Base-by-base conservation (phyloP, 2,888 invertebrate genomes). In the Ochlodes sylvanus region DNA sequence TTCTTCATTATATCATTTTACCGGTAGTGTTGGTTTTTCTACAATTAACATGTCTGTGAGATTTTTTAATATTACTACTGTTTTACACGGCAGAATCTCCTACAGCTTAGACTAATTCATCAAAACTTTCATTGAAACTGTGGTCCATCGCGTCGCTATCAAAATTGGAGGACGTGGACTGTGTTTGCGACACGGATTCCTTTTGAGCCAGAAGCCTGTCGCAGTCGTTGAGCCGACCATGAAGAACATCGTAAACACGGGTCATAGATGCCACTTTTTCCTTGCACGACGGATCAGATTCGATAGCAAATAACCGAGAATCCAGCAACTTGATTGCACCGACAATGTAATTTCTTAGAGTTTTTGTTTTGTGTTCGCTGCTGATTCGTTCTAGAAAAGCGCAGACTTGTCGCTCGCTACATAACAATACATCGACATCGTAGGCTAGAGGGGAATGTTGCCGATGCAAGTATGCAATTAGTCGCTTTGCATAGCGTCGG, bases 241-340 rank as follows among this genome's bases (percentile, higher is more conserved):
- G 94, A 17, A 94, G 77, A 0, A 89, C 85, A 47, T 94, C 90
- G 58, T 94, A 94, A 0, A 94, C 92, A 1, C 92, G 83, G 0
- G 92, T 92, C 92, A 94, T 91, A 0, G 93, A 93, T 0, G 89
- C 87, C 0, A 93, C 93, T 73, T 94, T 94, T 73, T 94, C 93
- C 71, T 93, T 94, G 73, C 93, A 93, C 0, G 90, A 79, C 0
- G 92, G 92, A 73, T 94, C 94, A 1, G 90, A 91, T 78, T 94
- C 94, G 63, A 94, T 93, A 0, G 94, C 91, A 70, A 94, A 94
- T 0, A 94, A 82, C 44, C 94, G 83, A 0, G 93, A 94, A 76
- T 94, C 94, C 5, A 94, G 77, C 12, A 94, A 75, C 68, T 94
- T 94, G 21, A 94, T 94, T 0, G 93, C 92, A 4, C 92, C 94